Evolutionary conservation across 2,113 vertebrate genomes (phyloP).

Genomic region (Callionymus lyra): DNA sequence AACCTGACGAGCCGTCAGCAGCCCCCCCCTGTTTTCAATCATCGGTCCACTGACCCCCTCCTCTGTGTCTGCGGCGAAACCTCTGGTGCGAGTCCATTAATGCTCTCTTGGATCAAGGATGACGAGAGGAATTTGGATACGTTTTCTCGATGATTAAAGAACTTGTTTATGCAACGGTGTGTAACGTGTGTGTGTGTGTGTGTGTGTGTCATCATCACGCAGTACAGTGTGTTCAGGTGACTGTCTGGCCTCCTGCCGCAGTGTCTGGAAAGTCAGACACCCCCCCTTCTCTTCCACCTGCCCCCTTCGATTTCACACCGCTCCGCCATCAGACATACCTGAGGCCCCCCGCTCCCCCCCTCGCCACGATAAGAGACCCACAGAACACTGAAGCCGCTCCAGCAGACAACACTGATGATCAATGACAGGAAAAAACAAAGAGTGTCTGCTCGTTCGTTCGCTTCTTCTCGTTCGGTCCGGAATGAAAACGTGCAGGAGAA

Average conservation of each 20-base stretch:
- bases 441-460: conserved; percentile 27
- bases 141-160: no score
- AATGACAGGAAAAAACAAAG: neutral
- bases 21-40: conserved; percentile 39
- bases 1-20: conserved; percentile 14
- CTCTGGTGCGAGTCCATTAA: no score
- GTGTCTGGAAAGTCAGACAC: conserved; percentile 72
- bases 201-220: conserved; percentile 5
- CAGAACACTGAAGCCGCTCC: conserved; percentile 31
- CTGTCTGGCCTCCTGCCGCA: conserved; percentile 74
- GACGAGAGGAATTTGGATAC: no score
- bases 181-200: conserved; percentile 5
- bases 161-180: no score
- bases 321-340: conserved; percentile 36
- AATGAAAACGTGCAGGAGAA: conserved; percentile 19
- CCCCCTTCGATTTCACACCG: conserved; percentile 9
- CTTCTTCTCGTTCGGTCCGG: conserved; percentile 24
- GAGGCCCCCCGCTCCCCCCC: conserved; percentile 14
- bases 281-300: neutral
- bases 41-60: conserved; percentile 18
- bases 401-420: conserved; percentile 22
- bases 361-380: conserved; percentile 34
- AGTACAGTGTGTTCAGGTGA: conserved; percentile 72
- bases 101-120: no score
- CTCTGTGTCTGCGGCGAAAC: conserved; percentile 8